phyloP scores from a whole-genome alignment of 2,888 invertebrate genomes.

The Hecatera dysodea region DNA sequence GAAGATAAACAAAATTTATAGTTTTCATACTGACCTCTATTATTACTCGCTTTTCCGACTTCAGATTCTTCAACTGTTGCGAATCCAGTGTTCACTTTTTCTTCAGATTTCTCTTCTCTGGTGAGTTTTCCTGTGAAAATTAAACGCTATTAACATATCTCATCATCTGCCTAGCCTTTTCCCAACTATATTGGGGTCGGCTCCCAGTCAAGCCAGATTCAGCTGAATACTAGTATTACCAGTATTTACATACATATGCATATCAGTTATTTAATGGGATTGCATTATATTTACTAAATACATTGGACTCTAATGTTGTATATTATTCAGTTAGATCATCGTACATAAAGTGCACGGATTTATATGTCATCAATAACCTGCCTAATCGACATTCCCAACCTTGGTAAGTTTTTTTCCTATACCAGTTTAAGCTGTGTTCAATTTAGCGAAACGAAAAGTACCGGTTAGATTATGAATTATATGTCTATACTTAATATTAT shows the following conservation, averaged over 20 bases:
- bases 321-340: neutral
- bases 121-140: slow-evolving; percentile 69
- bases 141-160: neutral
- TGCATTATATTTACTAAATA: too few species aligned
- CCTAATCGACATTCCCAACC: neutral
- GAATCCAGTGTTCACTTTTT: slow-evolving; percentile 74
- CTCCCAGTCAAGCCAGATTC: too few species aligned
- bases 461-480: slow-evolving; percentile 1
- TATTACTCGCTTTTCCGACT: slow-evolving; percentile 69
- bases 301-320: too few species aligned
- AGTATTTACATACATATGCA: too few species aligned
- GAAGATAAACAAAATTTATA: too few species aligned
- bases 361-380: neutral
- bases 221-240: too few species aligned
- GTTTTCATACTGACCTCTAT: slow-evolving; percentile 63
- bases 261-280: too few species aligned
- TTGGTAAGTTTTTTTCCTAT: slow-evolving; percentile 7
- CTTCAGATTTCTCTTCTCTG: slow-evolving; percentile 68
- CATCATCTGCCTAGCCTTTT: too few species aligned
- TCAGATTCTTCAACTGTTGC: slow-evolving; percentile 82
- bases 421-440: neutral
- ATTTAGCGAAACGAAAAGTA: neutral
- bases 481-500: too few species aligned
- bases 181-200: too few species aligned
- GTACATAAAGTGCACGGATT: neutral